Evolutionary conservation across 2,888 invertebrate genomes (phyloP).

Genomic region (Cabera pusaria): DNA sequence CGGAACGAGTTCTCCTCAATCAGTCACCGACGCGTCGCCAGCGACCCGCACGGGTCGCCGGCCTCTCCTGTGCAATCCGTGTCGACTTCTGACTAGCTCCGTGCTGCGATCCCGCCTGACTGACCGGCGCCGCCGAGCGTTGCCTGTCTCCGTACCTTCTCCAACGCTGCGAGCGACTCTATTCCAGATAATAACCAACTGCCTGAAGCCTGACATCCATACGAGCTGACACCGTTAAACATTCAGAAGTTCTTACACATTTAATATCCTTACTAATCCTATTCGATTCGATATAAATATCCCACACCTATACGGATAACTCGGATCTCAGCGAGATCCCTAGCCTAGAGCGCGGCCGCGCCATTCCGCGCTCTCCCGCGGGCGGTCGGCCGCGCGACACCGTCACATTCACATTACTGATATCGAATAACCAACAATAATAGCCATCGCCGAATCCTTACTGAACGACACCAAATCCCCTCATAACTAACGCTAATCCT

Average conservation of each 20-base stretch:
- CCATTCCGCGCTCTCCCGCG: constrained; percentile 40
- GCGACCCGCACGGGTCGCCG: constrained; percentile 44
- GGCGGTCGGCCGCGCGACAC: constrained; percentile 60
- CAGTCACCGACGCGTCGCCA: constrained; percentile 77
- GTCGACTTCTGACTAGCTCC: constrained; percentile 60
- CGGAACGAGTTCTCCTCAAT: constrained; percentile 69
- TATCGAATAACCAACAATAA: constrained; percentile 71
- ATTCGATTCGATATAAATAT: constrained; percentile 75
- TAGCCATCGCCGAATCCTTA: constrained; percentile 69
- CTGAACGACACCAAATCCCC: constrained; percentile 73
- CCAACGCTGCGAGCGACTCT: constrained; percentile 69
- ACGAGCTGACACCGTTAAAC: constrained; percentile 68
- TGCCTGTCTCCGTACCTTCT: constrained; percentile 59
- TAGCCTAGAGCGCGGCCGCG: constrained; percentile 62
- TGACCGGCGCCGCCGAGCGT: constrained; percentile 57
- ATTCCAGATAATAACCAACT: constrained; percentile 75
- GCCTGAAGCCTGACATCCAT: constrained; percentile 65
- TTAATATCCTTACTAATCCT: constrained; percentile 68
- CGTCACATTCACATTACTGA: constrained; percentile 66
- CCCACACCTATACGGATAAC: constrained; percentile 76
- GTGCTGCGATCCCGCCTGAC: constrained; percentile 50
- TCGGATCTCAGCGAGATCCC: constrained; percentile 61
- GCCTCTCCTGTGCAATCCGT: constrained; percentile 56
- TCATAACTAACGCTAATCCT: constrained; percentile 61
- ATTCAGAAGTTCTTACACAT: constrained; percentile 73